Evolutionary conservation across 2,888 invertebrate genomes (phyloP).

Genomic region (Sabatieria punctata): DNA sequence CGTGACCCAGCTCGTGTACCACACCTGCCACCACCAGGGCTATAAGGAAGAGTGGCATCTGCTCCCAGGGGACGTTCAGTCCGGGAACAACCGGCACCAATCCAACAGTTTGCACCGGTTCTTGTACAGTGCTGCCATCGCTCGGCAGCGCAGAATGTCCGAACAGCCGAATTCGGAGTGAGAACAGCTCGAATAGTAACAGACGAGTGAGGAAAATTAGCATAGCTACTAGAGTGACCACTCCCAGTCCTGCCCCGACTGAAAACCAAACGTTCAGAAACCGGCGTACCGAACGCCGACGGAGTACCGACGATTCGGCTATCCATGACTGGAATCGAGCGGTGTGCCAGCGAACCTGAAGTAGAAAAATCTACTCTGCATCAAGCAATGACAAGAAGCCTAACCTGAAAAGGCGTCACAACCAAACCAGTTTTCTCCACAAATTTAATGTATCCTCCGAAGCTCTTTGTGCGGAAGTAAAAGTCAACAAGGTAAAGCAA

Average conservation of each 20-base stretch:
- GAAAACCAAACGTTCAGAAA: slow-evolving; percentile 35
- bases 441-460: slow-evolving; percentile 21
- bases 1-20: slow-evolving; percentile 89
- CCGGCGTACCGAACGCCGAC: slow-evolving; percentile 6
- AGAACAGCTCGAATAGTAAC: slow-evolving; percentile 9
- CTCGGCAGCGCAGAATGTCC: no score
- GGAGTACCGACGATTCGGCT: slow-evolving; percentile 2
- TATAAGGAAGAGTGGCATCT: slow-evolving; percentile 66
- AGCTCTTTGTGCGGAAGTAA: slow-evolving; percentile 17
- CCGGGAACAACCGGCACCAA: slow-evolving; percentile 54
- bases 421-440: slow-evolving; percentile 33
- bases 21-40: slow-evolving; percentile 63
- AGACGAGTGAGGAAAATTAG: slow-evolving; percentile 26
- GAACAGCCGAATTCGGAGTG: no score
- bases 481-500: slow-evolving; percentile 24
- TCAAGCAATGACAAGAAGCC: neutral
- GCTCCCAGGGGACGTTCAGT: slow-evolving; percentile 69
- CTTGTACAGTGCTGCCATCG: no score
- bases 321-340: slow-evolving; percentile 15
- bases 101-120: slow-evolving; percentile 14
- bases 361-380: neutral
- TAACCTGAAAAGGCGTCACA: slow-evolving; percentile 30
- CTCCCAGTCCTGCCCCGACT: slow-evolving; percentile 33
- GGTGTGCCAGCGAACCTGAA: slow-evolving; percentile 32
- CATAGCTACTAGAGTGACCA: slow-evolving; percentile 34